Percentiles rank a stretch among this genome's conserved stretches.
phyloP scores from a whole-genome alignment of 2,113 vertebrate genomes.

The Gorsachius goisagi region DNA sequence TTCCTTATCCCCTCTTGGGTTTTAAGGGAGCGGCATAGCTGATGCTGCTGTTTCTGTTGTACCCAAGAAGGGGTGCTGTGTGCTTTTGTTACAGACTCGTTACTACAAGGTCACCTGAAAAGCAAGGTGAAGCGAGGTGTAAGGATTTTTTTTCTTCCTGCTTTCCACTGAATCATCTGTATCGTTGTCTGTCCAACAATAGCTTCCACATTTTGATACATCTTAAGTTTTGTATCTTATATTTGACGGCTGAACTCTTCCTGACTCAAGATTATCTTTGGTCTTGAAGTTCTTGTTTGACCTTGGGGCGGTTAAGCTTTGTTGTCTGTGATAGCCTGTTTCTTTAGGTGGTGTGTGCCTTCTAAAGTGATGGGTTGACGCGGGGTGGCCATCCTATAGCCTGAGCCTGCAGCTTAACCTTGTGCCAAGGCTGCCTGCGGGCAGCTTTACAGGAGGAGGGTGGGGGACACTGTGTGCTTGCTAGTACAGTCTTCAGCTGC shows the following conservation, averaged over 20 bases:
- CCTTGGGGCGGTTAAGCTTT: neutral
- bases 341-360: neutral
- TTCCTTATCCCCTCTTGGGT: neutral
- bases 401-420: neutral
- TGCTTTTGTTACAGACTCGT: neutral
- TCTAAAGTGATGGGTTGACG: rapidly evolving
- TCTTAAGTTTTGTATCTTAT: neutral
- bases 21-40: neutral
- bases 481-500: neutral
- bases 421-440: neutral
- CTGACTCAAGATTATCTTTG: neutral
- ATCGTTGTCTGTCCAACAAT: neutral
- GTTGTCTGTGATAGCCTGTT: neutral
- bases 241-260: neutral
- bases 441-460: neutral
- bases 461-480: neutral
- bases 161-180: neutral
- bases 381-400: neutral
- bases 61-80: neutral
- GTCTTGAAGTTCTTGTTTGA: neutral
- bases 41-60: neutral
- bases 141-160: neutral
- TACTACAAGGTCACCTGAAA: neutral
- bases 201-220: neutral
- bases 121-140: neutral